phyloP scores from a whole-genome alignment of 2,888 invertebrate genomes.

The Lordiphosa andalusiaca region DNA sequence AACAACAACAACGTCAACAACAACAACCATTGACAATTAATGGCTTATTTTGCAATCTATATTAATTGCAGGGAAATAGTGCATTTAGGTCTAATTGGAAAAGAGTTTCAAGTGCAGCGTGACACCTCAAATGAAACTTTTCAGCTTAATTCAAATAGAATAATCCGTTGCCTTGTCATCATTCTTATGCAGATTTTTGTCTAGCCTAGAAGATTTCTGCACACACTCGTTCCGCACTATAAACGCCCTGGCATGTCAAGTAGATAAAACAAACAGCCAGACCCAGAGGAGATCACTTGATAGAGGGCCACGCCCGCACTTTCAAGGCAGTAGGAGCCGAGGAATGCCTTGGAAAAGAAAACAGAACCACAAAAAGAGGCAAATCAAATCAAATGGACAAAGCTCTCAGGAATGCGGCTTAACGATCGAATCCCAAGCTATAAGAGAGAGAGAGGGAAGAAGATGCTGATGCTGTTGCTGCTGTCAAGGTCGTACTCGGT shows the following conservation, averaged over 20 bases:
- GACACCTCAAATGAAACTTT: too few relatives aligned
- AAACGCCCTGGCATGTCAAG: constrained; percentile 63
- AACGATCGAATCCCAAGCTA: constrained; percentile 21
- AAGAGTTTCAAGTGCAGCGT: too few relatives aligned
- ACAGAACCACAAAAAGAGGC: constrained; percentile 27
- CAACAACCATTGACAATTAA: constrained; percentile 37
- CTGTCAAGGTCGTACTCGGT: constrained; percentile 54
- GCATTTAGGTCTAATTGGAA: neutral
- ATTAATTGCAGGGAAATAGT: constrained; percentile 46
- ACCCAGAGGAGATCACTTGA: neutral
- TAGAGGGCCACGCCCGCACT: neutral
- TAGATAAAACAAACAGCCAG: neutral
- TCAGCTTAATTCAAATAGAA: too few relatives aligned
- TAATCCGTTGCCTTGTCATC: too few relatives aligned
- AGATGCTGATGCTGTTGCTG: constrained; percentile 27
- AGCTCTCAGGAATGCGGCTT: constrained; percentile 55
- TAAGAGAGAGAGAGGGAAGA: constrained; percentile 27
- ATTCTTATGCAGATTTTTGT: too few relatives aligned
- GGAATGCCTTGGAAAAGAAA: constrained; percentile 15
- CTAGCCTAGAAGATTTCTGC: constrained; percentile 14
- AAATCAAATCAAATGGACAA: constrained; percentile 52
- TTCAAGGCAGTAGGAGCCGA: constrained; percentile 8
- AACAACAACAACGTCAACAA: constrained; percentile 18
- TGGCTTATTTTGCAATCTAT: constrained; percentile 42
- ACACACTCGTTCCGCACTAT: constrained; percentile 64